These are phyloP conservation scores for Pogonomyrmex californicus DNA, from an alignment of 1,140 invertebrate species.

Conservation along the genomic window DNA sequence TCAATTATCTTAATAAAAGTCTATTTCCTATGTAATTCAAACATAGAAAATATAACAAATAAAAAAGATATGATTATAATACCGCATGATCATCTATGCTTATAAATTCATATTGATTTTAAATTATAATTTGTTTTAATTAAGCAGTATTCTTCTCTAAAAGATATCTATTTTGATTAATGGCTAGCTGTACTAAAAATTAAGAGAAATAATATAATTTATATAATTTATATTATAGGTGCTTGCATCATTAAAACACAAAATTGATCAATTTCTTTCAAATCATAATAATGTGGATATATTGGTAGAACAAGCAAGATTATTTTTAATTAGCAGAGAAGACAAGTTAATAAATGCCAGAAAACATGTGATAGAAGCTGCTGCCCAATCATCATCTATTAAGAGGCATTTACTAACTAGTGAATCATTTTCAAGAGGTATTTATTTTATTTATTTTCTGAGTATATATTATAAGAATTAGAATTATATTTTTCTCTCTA, in stretches of 20 bases:
- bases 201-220: constrained; percentile 57
- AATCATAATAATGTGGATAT: constrained; percentile 90
- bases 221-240: constrained; percentile 88
- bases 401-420: constrained; percentile 78
- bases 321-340: constrained; percentile 92
- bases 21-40: background rate
- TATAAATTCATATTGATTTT: background rate
- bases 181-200: constrained; percentile 19
- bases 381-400: constrained; percentile 73
- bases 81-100: background rate
- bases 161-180: background rate
- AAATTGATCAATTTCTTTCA: constrained; percentile 93
- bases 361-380: constrained; percentile 88
- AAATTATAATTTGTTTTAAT: background rate
- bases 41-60: background rate
- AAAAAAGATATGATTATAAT: background rate
- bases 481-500: background rate
- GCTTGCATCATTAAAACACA: constrained; percentile 94
- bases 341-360: constrained; percentile 91
- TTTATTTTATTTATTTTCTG: constrained; percentile 23
- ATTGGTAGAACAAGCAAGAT: constrained; percentile 91
- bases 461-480: constrained; percentile 64
- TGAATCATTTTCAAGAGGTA: constrained; percentile 85
- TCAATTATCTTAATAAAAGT: background rate
- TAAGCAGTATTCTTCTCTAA: background rate